Conservation (phyloP, 2,888 invertebrate genomes). For the Pammene fasciana region DNA sequence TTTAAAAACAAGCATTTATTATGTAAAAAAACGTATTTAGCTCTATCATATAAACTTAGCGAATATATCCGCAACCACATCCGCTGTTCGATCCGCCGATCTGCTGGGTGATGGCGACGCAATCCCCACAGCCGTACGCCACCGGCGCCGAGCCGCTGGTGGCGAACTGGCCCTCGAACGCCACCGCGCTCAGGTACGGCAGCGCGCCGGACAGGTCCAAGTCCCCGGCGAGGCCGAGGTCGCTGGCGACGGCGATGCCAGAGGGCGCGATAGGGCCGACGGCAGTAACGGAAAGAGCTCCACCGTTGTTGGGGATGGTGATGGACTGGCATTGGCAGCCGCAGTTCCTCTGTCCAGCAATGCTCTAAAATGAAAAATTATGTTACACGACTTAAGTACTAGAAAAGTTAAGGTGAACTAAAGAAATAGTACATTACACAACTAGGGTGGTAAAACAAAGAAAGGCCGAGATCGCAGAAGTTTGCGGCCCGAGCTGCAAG, state of each 20-base stretch:
- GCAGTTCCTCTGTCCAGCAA: constrained; percentile 1
- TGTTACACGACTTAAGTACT: background rate
- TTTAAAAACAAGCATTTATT: no score
- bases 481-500: no score
- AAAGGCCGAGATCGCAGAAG: no score
- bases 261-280: constrained; percentile 54
- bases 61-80: background rate
- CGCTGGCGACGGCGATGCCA: constrained; percentile 54
- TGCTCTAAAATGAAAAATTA: background rate
- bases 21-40: background rate
- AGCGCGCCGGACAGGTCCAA: constrained; percentile 51
- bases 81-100: constrained; percentile 9
- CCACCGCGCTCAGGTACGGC: constrained; percentile 32
- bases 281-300: constrained; percentile 45
- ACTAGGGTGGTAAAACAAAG: no score
- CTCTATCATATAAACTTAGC: no score
- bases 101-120: constrained; percentile 37
- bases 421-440: no score
- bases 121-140: constrained; percentile 24
- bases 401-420: no score
- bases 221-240: constrained; percentile 56
- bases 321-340: constrained; percentile 10
- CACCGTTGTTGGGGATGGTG: constrained; percentile 22
- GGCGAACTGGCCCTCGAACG: constrained; percentile 25
- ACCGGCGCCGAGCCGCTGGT: constrained; percentile 27